Percentiles rank a stretch among this genome's conserved stretches.
These are phyloP conservation scores for Eudasyphora cyanicolor DNA, from an alignment of 2,888 invertebrate species.

Conservation along the genomic window DNA sequence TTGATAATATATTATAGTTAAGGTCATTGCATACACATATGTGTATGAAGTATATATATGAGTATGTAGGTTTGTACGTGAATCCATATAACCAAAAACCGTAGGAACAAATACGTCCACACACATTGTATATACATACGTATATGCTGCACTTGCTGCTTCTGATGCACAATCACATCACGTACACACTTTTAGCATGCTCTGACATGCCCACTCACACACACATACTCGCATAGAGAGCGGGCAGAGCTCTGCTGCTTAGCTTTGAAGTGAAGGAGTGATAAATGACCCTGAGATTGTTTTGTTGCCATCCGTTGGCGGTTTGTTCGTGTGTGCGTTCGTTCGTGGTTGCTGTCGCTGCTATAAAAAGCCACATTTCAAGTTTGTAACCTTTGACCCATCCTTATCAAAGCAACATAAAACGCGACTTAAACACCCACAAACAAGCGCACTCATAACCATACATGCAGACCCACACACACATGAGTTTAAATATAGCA, in stretches of 20 bases:
- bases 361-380: conserved; percentile 36
- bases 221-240: background rate
- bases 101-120: background rate
- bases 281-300: conserved; percentile 36
- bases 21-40: conserved; percentile 58
- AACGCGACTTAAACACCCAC: background rate
- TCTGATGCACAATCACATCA: background rate
- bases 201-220: too few relatives aligned
- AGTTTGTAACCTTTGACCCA: conserved; percentile 63
- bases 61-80: background rate
- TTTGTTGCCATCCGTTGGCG: conserved; percentile 4
- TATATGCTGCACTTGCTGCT: conserved; percentile 15
- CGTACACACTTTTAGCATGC: too few relatives aligned
- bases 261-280: background rate
- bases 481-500: background rate
- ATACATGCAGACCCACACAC: background rate
- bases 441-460: background rate
- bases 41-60: background rate
- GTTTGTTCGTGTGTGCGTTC: conserved; percentile 11
- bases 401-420: background rate
- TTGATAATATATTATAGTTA: conserved; percentile 57
- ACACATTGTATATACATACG: conserved; percentile 15
- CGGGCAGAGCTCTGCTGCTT: too few relatives aligned
- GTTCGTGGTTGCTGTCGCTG: conserved; percentile 2
- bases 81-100: conserved; percentile 19